A percentile compares a stretch with the other conserved stretches of the same genome.
Conservation (phyloP, 2,888 invertebrate species). For the Polydrusus pterygomalis region DNA sequence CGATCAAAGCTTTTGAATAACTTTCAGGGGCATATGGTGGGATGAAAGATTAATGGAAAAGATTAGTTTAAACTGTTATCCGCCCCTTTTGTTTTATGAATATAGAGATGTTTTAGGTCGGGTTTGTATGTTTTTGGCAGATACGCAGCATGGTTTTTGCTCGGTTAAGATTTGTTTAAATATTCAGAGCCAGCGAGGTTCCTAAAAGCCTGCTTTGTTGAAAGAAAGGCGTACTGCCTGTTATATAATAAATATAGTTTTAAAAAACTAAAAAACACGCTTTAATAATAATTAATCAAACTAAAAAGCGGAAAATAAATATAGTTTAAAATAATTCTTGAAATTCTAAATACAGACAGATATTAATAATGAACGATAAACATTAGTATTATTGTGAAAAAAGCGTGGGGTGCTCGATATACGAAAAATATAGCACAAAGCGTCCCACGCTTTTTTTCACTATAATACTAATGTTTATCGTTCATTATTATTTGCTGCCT, state of each 20-base stretch:
- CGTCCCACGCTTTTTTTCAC: too few species aligned
- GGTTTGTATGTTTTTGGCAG: slow-evolving; percentile 1
- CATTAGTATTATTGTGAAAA: too few species aligned
- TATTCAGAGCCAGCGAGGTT: neutral
- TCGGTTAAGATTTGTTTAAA: neutral
- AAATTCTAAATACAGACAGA: too few species aligned
- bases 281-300: too few species aligned
- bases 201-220: neutral
- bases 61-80: slow-evolving; percentile 16
- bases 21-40: slow-evolving; percentile 49
- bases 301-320: too few species aligned
- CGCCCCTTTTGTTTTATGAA: slow-evolving; percentile 3
- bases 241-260: neutral
- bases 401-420: too few species aligned
- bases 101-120: neutral
- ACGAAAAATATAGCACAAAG: too few species aligned
- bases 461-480: too few species aligned
- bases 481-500: too few species aligned
- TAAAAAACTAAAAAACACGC: too few species aligned
- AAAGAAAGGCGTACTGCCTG: neutral
- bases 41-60: slow-evolving; percentile 44
- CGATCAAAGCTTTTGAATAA: slow-evolving; percentile 43
- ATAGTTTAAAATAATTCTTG: too few species aligned
- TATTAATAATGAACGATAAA: too few species aligned
- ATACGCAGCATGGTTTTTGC: neutral